A percentile compares a stretch with the other conserved stretches of the same genome.
Evolutionary conservation across 2,113 vertebrate genomes (phyloP).

Genomic region (Dasyprocta punctata): DNA sequence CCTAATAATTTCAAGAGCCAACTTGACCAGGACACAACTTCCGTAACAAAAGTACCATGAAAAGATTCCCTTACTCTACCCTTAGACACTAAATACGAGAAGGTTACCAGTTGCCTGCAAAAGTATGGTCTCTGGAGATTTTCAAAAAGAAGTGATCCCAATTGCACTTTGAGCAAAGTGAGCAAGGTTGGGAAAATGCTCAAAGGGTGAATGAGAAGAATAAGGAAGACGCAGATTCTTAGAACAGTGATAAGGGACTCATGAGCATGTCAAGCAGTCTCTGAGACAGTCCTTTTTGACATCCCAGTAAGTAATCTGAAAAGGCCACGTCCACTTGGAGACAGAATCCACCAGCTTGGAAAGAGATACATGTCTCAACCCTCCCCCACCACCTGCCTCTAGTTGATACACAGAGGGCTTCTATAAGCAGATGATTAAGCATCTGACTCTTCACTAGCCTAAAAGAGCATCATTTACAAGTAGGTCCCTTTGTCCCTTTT

Average conservation of each 20-base stretch:
- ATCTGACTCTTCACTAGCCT: not conserved
- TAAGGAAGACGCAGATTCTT: not conserved
- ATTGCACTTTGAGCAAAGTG: not conserved
- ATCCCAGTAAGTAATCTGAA: not conserved
- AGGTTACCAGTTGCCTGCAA: not conserved
- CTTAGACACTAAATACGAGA: not conserved
- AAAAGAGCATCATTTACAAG: not conserved
- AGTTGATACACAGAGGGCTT: not conserved
- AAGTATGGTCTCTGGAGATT: not conserved
- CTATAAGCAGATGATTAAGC: not conserved
- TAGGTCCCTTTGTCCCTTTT: not conserved
- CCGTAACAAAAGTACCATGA: not conserved
- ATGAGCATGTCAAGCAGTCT: not conserved
- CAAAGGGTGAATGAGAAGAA: not conserved
- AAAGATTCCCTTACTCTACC: not conserved
- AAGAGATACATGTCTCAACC: not conserved
- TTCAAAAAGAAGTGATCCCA: slow-evolving; percentile 10
- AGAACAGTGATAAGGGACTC: not conserved
- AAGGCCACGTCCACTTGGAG: not conserved
- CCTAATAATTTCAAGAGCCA: not conserved
- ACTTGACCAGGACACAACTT: not conserved
- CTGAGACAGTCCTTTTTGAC: not conserved
- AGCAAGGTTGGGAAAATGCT: not conserved
- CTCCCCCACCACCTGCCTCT: not conserved
- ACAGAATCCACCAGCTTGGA: not conserved